A percentile compares a stretch with the other conserved stretches of the same genome.
phyloP scores from a whole-genome alignment of 2,113 vertebrate species.

The Calyptommatus sinebrachiatus region DNA sequence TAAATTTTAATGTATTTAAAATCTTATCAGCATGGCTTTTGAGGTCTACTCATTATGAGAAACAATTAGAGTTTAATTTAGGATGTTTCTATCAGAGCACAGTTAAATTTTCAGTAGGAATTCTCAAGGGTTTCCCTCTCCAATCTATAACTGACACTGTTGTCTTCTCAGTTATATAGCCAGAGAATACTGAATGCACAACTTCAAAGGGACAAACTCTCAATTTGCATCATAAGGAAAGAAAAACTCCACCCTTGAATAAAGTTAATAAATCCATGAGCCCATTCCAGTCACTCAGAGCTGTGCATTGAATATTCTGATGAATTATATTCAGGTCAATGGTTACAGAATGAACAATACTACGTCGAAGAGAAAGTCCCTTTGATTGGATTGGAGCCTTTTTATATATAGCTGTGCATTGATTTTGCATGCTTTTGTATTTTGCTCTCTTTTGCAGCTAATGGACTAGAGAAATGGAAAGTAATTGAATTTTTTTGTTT shows the following conservation, averaged over 20 bases:
- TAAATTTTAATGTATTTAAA: too few species aligned
- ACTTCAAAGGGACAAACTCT: background rate
- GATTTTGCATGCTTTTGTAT: background rate
- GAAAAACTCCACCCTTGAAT: background rate
- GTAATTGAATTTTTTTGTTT: background rate
- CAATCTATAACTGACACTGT: background rate
- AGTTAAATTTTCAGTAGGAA: background rate
- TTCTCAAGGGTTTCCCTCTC: background rate
- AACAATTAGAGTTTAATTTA: background rate
- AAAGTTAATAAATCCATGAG: background rate
- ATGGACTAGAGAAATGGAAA: background rate
- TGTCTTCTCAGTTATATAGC: background rate
- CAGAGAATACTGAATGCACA: background rate
- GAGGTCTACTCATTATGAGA: background rate
- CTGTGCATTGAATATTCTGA: background rate
- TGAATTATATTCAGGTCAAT: constrained; percentile 12
- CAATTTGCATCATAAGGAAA: background rate
- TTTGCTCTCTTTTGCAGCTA: background rate
- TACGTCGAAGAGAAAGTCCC: background rate
- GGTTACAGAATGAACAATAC: background rate
- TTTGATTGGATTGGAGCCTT: background rate
- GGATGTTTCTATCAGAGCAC: background rate
- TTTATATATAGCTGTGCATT: background rate
- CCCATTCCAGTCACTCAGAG: background rate
- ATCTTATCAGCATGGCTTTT: background rate